Base-by-base conservation (phyloP, 2,888 invertebrate species). In the Euspilapteryx auroguttella region DNA sequence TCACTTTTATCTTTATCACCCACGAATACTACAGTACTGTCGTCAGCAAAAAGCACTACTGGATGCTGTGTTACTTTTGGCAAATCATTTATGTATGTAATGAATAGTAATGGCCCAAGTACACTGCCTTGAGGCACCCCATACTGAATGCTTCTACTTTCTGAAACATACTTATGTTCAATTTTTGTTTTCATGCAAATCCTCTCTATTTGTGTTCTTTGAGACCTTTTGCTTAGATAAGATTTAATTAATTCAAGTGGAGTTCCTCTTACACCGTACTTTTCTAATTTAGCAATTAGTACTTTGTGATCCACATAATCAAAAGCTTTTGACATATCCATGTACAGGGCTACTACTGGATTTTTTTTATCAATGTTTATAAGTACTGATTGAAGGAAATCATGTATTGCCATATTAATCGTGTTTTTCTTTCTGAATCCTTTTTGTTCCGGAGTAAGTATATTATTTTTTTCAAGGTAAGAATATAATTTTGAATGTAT, bases 261-360 rank as follows among this genome's bases (percentile, higher is more conserved):
- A 5, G 6, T 24, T 9, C 24, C 24, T n/a, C 24, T 12, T 7
- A 24, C 13, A 12, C 24, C 24, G n/a, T 24, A 24, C 8, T 6
- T 7, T n/a, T 24, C n/a, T 4, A 24, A 14, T 24, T 24, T 24
- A 24, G 7, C 9, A 8, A 13, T 5, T 5, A 24, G 13, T 6
- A 24, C n/a, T 24, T 4, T 14, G 24, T 24, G 24, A 12, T 24
- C 13, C 24, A 24, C 24, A 24, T 24, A 24, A 13, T 24, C 24
- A 24, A 24, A 24, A 6, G 24, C 24, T 12, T 24, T 24, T 13
- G 24, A 13, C 12, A 24, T 11, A 14, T 24, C 24, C 24, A 24
- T 24, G 14, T 13, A 24, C 7, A 24, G 12, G 6, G 24, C 12
- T 4, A 9, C 9, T 7, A 24, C 24, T 13, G 24, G 24, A 8